These are phyloP conservation scores for Galerucella pusilla DNA, from an alignment of 2,888 invertebrate species.

Conservation along the genomic window DNA sequence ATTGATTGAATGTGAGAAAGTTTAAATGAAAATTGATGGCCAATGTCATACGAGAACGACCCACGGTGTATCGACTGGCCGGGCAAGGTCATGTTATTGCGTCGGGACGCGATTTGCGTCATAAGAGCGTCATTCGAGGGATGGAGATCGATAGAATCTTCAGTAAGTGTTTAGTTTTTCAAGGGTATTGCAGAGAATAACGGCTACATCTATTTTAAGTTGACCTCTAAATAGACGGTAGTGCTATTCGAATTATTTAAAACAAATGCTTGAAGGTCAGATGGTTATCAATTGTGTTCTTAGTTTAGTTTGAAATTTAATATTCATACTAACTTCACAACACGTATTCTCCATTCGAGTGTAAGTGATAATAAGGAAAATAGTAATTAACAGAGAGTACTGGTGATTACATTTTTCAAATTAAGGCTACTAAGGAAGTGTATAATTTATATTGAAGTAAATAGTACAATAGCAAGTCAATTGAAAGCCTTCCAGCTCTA, in stretches of 20 bases:
- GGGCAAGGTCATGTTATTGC: constrained; percentile 61
- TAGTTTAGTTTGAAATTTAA: neutral
- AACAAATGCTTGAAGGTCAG: constrained; percentile 16
- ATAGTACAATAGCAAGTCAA: too few relatives aligned
- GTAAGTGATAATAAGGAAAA: neutral
- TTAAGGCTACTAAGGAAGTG: too few relatives aligned
- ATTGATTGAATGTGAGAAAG: constrained; percentile 4
- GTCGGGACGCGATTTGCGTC: constrained; percentile 60
- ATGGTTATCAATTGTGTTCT: constrained; percentile 4
- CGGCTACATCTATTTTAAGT: constrained; percentile 6
- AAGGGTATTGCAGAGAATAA: neutral
- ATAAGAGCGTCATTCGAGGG: constrained; percentile 59
- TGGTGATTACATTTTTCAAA: too few relatives aligned
- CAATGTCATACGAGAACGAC: constrained; percentile 47
- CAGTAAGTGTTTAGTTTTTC: constrained; percentile 16
- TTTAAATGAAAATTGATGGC: constrained; percentile 46
- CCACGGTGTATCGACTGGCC: constrained; percentile 47
- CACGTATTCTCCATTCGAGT: neutral
- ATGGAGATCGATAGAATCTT: constrained; percentile 56
- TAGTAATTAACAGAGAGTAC: too few relatives aligned
- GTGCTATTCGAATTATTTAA: constrained; percentile 8
- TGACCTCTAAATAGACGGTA: neutral
- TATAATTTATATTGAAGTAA: too few relatives aligned
- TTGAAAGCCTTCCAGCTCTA: too few relatives aligned
- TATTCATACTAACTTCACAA: neutral